Conservation (phyloP, 2,113 vertebrate species). For the Beaufortia kweichowensis region DNA sequence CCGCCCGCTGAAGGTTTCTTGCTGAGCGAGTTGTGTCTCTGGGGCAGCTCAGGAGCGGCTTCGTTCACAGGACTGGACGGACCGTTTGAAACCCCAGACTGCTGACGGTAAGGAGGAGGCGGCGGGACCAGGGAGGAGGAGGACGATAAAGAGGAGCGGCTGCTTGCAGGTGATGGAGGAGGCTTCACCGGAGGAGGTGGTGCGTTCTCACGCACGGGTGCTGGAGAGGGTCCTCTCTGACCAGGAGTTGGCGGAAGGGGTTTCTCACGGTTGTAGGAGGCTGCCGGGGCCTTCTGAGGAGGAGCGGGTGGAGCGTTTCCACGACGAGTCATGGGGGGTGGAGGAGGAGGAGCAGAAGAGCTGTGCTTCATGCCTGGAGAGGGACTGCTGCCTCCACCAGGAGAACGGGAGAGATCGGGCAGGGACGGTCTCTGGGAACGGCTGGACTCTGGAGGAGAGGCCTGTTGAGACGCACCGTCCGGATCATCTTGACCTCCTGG, state of each 20-base stretch:
- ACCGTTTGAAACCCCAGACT: conserved; percentile 78
- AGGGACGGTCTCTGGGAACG: conserved; percentile 83
- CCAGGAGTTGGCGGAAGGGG: conserved; percentile 70
- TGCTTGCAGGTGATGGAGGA: conserved; percentile 83
- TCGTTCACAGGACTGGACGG: conserved; percentile 78
- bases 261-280: conserved; percentile 78
- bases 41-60: conserved; percentile 83
- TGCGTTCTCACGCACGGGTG: conserved; percentile 65
- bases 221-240: conserved; percentile 72
- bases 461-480: conserved; percentile 67
- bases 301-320: conserved; percentile 76
- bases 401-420: conserved; percentile 81
- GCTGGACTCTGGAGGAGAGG: conserved; percentile 77
- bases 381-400: conserved; percentile 69
- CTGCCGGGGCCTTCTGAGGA: conserved; percentile 65
- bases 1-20: conserved; percentile 83
- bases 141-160: conserved; percentile 57
- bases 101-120: conserved; percentile 82
- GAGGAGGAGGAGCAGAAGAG: conserved; percentile 80
- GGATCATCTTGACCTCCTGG: conserved; percentile 75
- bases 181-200: conserved; percentile 78
- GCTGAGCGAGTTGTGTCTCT: conserved; percentile 91
- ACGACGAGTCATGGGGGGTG: conserved; percentile 77
- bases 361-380: conserved; percentile 83
- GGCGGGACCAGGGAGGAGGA: conserved; percentile 79